Evolutionary conservation across 1,140 invertebrate genomes (phyloP).

Genomic region (Zaprionus kolodkinae): DNA sequence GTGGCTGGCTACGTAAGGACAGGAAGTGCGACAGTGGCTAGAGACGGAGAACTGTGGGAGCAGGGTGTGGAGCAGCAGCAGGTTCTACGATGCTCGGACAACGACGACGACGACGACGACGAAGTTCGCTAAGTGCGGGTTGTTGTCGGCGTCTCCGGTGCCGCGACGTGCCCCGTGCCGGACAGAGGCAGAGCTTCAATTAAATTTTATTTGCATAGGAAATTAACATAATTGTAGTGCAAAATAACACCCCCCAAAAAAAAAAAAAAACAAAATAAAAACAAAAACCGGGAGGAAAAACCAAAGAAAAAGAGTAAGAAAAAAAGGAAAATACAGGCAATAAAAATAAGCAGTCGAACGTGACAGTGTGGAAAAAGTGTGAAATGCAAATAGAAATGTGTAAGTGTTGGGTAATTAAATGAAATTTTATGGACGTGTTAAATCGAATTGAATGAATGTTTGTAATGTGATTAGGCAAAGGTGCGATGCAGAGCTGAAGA

Average conservation of each 20-base stretch:
- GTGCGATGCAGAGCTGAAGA: background rate
- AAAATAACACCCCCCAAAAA: constrained; percentile 72
- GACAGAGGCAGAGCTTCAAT: constrained; percentile 74
- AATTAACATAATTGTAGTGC: constrained; percentile 84
- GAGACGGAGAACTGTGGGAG: background rate
- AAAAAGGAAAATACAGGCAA: constrained; percentile 48
- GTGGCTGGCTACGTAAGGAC: background rate
- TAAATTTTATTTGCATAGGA: constrained; percentile 84
- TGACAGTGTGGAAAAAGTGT: constrained; percentile 66
- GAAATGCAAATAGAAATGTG: constrained; percentile 69
- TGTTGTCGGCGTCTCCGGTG: constrained; percentile 27
- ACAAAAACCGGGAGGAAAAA: constrained; percentile 7
- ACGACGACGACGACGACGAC: background rate
- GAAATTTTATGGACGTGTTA: constrained; percentile 37
- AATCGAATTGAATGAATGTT: constrained; percentile 35
- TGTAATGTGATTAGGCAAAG: constrained; percentile 14
- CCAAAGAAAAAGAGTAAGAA: constrained; percentile 15
- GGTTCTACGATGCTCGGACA: constrained; percentile 59
- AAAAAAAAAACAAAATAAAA: constrained; percentile 32
- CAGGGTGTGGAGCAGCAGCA: background rate
- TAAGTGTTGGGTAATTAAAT: constrained; percentile 59
- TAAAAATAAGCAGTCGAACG: constrained; percentile 74
- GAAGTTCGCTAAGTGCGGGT: constrained; percentile 56
- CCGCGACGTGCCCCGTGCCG: constrained; percentile 45
- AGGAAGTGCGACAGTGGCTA: constrained; percentile 3